phyloP scores from a whole-genome alignment of 2,797 vertebrate species.

The Microtus agrestis region DNA sequence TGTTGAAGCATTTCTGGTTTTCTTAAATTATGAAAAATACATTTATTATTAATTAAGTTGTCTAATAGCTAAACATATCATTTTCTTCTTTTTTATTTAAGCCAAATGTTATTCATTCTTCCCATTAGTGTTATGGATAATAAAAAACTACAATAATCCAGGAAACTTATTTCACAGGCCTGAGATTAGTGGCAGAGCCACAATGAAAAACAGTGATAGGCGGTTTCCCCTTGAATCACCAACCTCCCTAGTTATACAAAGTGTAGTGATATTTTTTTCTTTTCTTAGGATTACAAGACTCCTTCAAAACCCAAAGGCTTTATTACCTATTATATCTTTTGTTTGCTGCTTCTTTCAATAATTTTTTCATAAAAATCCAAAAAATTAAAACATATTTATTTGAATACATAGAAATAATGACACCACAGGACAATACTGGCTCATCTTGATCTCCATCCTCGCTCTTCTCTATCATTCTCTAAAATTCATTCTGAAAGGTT shows the following conservation, averaged over 20 bases:
- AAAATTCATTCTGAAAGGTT: background rate
- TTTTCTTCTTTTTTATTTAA: constrained; percentile 55
- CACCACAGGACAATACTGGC: background rate
- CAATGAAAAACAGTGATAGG: background rate
- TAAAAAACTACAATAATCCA: background rate
- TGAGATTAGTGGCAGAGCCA: background rate
- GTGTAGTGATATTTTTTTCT: background rate
- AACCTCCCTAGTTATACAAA: background rate
- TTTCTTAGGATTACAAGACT: background rate
- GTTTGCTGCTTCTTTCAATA: background rate
- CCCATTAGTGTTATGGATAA: background rate
- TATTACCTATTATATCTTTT: background rate
- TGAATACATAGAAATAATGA: background rate
- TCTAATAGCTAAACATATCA: background rate
- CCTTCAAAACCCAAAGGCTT: background rate
- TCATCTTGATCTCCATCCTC: background rate
- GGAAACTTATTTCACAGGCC: no score
- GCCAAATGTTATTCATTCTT: background rate
- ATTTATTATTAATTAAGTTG: constrained; percentile 12
- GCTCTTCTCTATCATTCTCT: background rate
- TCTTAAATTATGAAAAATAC: background rate
- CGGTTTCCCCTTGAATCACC: background rate
- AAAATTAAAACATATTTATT: background rate
- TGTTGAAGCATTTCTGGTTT: background rate
- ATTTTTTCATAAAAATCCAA: background rate